Evolutionary conservation across 2,888 invertebrate species (phyloP), one percentile per base, ranked within the genome.

Genomic region (Cistogaster globosa): DNA sequence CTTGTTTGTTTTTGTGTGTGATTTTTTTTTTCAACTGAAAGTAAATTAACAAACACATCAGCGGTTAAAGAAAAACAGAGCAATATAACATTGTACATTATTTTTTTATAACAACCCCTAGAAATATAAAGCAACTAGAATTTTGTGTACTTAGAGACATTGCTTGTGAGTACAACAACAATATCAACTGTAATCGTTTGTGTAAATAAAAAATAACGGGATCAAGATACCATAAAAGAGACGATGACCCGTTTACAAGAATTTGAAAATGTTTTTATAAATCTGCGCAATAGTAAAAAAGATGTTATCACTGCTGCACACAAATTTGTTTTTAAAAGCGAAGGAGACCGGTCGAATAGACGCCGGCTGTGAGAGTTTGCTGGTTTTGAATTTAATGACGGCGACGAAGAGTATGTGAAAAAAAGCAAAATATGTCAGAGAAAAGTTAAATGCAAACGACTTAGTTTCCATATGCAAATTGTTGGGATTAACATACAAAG

Each of bases 331-430:
- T 65, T 65, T 48, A 65, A 74, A 38, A 11, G 11, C 9, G 72
- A 72, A 57, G 80, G 80, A 22, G 80, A 80, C 32, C 22, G 71
- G 18, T 36, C 1, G 7, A 80, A 80, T 38, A 57, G 68, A 53
- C n/a, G 45, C 11, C 51, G 69, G 18, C 26, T 78, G 38, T 51
- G 78, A 4, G 20, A 62, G 45, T 78, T 78, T 18, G 32, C 20
- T 9, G 72, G 9, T n/a, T 58, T 11, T 20, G 22, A n/a, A n/a
- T n/a, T n/a, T n/a, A n/a, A n/a, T n/a, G n/a, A n/a, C n/a, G n/a
- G n/a, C n/a, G n/a, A n/a, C n/a, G n/a, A n/a, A n/a, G n/a, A n/a
- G n/a, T n/a, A n/a, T n/a, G n/a, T n/a, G n/a, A n/a, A n/a, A n/a
- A 12, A 68, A 68, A 51, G 11, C 8, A 11, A 32, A 42, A 36